A percentile compares a stretch with the other conserved stretches of the same genome.
Evolutionary conservation across 1,140 invertebrate species (phyloP).

Genomic region (Ephestia elutella): DNA sequence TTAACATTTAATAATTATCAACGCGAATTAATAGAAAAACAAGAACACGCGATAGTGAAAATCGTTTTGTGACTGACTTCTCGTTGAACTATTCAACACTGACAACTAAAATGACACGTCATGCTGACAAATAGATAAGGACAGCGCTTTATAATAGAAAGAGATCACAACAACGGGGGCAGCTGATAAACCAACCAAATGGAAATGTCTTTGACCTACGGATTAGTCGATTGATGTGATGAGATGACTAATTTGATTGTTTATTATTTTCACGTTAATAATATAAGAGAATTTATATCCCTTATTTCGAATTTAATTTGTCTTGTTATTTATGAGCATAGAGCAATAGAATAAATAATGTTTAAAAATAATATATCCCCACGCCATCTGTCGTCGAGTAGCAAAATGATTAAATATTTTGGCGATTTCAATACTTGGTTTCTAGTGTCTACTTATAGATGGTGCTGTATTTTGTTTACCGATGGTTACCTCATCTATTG

Average conservation of each 20-base stretch:
- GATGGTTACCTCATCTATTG: neutral
- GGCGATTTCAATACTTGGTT: neutral
- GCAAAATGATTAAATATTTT: conserved; percentile 2
- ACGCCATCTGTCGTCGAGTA: conserved; percentile 27
- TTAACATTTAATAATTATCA: neutral
- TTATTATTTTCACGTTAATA: conserved; percentile 1
- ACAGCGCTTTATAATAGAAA: conserved; percentile 31
- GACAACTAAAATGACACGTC: conserved; percentile 40
- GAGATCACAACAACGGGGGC: conserved; percentile 15
- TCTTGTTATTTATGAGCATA: no score
- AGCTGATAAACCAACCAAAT: conserved; percentile 24
- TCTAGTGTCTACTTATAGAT: conserved; percentile 7
- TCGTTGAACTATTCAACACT: conserved; percentile 29
- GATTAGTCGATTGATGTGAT: no score
- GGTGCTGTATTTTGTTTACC: neutral
- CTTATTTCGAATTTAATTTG: no score
- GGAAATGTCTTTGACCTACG: conserved; percentile 11
- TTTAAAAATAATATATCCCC: neutral
- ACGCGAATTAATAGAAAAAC: conserved; percentile 21
- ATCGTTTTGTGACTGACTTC: conserved; percentile 64
- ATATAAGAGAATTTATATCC: neutral
- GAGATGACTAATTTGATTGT: neutral
- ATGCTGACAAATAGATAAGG: conserved; percentile 45
- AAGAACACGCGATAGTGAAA: conserved; percentile 37
- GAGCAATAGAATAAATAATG: no score